Percentiles rank a stretch among this genome's conserved stretches.
These are phyloP conservation scores for Staurois parvus DNA, from an alignment of 2,797 vertebrate genomes.

Conservation along the genomic window DNA sequence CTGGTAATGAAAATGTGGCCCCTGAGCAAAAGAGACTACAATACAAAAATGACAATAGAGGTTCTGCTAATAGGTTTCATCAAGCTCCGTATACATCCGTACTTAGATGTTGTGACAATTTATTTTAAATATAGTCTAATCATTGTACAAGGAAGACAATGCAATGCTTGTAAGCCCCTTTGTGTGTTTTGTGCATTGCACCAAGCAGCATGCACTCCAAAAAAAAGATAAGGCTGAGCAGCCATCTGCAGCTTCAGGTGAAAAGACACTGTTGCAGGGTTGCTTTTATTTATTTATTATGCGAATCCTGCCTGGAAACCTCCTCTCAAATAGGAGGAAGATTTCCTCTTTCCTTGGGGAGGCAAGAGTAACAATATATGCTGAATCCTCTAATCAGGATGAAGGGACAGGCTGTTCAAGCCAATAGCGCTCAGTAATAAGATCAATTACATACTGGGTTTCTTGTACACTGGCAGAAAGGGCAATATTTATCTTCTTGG, in stretches of 20 bases:
- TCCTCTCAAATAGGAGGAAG: conserved; percentile 25
- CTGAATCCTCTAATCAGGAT: conserved; percentile 68
- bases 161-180: too few species aligned
- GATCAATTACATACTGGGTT: conserved; percentile 67
- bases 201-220: too few species aligned
- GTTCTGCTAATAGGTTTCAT: too few species aligned
- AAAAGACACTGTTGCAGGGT: background rate
- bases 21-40: too few species aligned
- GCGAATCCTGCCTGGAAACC: conserved; percentile 47
- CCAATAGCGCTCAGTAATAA: conserved; percentile 69
- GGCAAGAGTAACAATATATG: conserved; percentile 53
- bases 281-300: conserved; percentile 20
- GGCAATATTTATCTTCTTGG: conserved; percentile 48
- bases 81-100: too few species aligned
- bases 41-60: too few species aligned
- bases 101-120: too few species aligned
- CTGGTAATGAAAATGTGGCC: too few species aligned
- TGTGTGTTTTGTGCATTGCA: too few species aligned
- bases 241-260: background rate
- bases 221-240: background rate
- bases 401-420: conserved; percentile 71
- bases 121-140: too few species aligned
- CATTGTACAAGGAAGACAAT: too few species aligned
- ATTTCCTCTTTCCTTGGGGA: conserved; percentile 22
- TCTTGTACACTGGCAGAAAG: conserved; percentile 61